Evolutionary conservation across 2,113 vertebrate species (phyloP), one percentile per base, ranked within the genome.

Genomic region (Macheiramphus alcinus): DNA sequence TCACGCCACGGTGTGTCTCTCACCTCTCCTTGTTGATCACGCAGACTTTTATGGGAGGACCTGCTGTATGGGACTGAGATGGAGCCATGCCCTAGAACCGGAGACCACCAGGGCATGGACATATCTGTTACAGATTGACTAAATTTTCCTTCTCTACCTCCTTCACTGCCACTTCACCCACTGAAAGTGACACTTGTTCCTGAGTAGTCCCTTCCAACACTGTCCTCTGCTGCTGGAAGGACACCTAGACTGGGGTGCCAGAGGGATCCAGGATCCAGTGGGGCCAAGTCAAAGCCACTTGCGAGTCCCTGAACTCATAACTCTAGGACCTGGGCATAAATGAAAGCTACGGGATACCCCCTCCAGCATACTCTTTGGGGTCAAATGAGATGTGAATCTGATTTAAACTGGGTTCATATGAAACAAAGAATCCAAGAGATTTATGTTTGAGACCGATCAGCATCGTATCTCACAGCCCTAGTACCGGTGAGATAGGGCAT

Each of bases 151-250:
- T 38, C 43, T 43, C 42, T 61, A 15, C 16, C 11, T 65, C 43
- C 16, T 72, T 76, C 21, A 7, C 10, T 56, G 13, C 6, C 53
- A 27, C 23, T 45, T 84, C 48, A 31, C 11, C 11, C 53, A 26
- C 20, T 26, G 29, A 61, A 67, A 50, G 14, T 0, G 0, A 3
- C 9, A 6, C 23, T 40, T 48, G 6, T 1, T 34, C 48, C 43
- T 11, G 43, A 52, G 22, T 31, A 48, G 16, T 23, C 15, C 32
- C 63, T 80, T 34, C 48, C 72, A 59, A 65, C 47, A 5, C 3
- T 31, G 29, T 62, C 32, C 45, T 50, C 34, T 88, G 56, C 31
- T 34, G 42, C 56, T 70, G 59, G n/a, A 63, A 55, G 53, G 26
- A 65, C n/a, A 31, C 2, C 17, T 42, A 14, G 34, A 11, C 13